These are phyloP conservation scores for Hipposideros larvatus DNA, from an alignment of 2,797 vertebrate genomes.

Conservation along the genomic window DNA sequence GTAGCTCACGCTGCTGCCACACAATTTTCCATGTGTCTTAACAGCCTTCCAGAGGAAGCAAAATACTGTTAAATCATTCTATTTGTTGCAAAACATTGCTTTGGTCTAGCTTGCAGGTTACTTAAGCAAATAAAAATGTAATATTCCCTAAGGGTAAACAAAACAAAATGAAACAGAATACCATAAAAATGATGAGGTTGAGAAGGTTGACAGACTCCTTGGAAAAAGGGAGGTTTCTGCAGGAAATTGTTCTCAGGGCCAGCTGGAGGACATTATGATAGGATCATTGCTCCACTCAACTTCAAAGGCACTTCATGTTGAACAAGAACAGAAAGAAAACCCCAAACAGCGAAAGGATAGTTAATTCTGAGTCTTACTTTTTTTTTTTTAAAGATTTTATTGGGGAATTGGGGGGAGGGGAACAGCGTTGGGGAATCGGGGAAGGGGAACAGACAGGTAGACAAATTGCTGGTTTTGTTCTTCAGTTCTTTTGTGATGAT, in stretches of 20 bases:
- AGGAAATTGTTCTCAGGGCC: neutral
- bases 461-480: too few species aligned
- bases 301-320: constrained; percentile 12
- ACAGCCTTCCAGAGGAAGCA: constrained; percentile 63
- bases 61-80: constrained; percentile 73
- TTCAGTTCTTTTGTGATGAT: neutral
- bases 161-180: constrained; percentile 61
- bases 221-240: neutral
- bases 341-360: neutral
- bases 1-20: constrained; percentile 58
- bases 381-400: too few species aligned
- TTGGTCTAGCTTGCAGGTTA: constrained; percentile 57
- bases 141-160: constrained; percentile 13
- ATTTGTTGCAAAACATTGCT: constrained; percentile 73
- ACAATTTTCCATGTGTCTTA: constrained; percentile 64
- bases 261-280: constrained; percentile 4
- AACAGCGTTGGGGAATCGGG: too few species aligned
- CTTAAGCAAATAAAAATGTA: constrained; percentile 68
- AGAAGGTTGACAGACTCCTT: neutral
- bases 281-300: neutral
- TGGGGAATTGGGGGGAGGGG: too few species aligned
- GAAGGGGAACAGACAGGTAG: too few species aligned
- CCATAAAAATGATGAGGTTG: constrained; percentile 10
- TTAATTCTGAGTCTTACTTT: constrained; percentile 9
- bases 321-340: constrained; percentile 23